A percentile compares a stretch with the other conserved stretches of the same genome.
Evolutionary conservation across 2,888 invertebrate genomes (phyloP).

Genomic region (Ferdinandea cuprea): DNA sequence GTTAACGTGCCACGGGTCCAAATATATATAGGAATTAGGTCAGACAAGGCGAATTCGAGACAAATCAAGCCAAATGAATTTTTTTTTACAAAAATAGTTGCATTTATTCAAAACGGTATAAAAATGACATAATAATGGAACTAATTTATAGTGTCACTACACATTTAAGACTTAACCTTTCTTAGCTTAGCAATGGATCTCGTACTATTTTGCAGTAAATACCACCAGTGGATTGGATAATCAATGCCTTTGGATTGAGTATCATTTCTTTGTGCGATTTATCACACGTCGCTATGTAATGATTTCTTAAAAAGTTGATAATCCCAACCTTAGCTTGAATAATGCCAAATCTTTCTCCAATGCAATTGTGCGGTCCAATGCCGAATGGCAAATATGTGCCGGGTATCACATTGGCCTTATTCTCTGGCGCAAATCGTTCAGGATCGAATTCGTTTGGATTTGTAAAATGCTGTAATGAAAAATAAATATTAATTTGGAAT

Average conservation of each 20-base stretch:
- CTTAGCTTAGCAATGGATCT: slow-evolving; percentile 75
- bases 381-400: slow-evolving; percentile 81
- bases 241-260: slow-evolving; percentile 79
- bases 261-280: slow-evolving; percentile 76
- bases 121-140: too few species aligned
- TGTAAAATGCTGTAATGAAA: slow-evolving; percentile 78
- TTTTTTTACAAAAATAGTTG: too few species aligned
- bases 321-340: slow-evolving; percentile 80
- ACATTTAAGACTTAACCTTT: neutral
- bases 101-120: too few species aligned
- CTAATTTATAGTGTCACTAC: too few species aligned
- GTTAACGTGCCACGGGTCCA: too few species aligned
- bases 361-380: slow-evolving; percentile 80
- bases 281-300: slow-evolving; percentile 77
- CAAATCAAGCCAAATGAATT: too few species aligned
- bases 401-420: slow-evolving; percentile 77
- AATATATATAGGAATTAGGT: too few species aligned
- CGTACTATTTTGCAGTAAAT: slow-evolving; percentile 79
- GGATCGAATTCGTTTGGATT: slow-evolving; percentile 81
- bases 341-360: slow-evolving; percentile 81
- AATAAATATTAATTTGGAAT: too few species aligned
- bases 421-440: slow-evolving; percentile 80
- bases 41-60: too few species aligned
- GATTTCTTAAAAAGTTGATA: slow-evolving; percentile 80
- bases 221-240: slow-evolving; percentile 78